Evolutionary conservation across 1,140 invertebrate species (phyloP), one percentile per base, ranked within the genome.

Genomic region (Psilanteris sp.): DNA sequence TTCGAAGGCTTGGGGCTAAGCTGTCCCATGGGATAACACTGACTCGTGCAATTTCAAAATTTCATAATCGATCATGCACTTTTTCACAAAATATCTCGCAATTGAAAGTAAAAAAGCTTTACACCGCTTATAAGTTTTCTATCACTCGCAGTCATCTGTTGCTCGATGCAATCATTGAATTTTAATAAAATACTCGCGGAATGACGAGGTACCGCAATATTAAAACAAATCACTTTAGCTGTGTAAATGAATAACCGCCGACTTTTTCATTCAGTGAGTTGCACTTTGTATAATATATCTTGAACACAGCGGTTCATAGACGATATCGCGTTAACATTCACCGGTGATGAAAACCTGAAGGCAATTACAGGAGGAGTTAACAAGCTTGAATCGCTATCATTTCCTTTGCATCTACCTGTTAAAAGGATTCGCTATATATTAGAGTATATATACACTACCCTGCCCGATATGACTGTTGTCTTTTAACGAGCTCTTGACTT

Each of bases 331-430:
- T 75, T 67, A 77, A 71, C 64, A 81, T 75, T 81, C 82, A 80
- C 71, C 59, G 59, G 79, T 81, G 81, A 82, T 84, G 81, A 86
- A 86, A 84, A 83, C 71, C 70, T 78, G 73, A 78, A 68, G 79
- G 81, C 81, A 85, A 85, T 83, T 85, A 83, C 81, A 83, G 81
- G 81, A 85, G 83, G 78, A 85, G 81, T 57, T 82, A 86, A 84
- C 82, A 85, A 87, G 83, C 81, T 52, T 61, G 74, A 83, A 81
- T 84, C 83, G 66, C 79, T 87, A 85, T 85, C 84, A 80, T 84
- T 85, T 87, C 84, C 82, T 86, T 79, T 85, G 77, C 50, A 87
- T 87, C 84, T 86, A 80, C 48, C 70, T 62, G 78, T 72, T 76
- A 79, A 79, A 79, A 82, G 79, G 81, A 84, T 82, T 72, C 77